Conservation (phyloP, 2,888 invertebrate genomes). For the Tholera decimalis region DNA sequence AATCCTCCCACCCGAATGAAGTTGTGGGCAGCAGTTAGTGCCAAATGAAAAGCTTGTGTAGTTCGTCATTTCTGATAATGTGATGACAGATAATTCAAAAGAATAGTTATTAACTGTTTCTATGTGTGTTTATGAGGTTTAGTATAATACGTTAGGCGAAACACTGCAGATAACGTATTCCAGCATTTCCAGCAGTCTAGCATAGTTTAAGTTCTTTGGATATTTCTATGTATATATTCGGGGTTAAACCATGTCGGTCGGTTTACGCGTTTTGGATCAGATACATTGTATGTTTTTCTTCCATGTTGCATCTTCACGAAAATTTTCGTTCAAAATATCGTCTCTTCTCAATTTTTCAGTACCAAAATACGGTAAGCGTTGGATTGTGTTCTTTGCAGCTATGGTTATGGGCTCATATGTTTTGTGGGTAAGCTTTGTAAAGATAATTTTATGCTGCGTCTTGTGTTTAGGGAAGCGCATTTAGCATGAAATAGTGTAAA, state of each 20-base stretch:
- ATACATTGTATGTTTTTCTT: constrained; percentile 43
- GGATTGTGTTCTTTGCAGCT: constrained; percentile 41
- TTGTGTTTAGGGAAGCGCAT: constrained; percentile 27
- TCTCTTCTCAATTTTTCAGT: constrained; percentile 44
- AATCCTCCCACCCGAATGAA: no score
- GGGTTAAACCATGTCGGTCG: no score
- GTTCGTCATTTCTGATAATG: no score
- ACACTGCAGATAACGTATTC: neutral
- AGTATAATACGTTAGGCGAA: neutral
- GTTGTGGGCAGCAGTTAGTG: no score
- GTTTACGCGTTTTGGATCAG: constrained; percentile 35
- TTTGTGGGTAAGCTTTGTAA: constrained; percentile 36
- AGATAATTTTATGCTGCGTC: constrained; percentile 34
- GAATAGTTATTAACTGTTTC: neutral
- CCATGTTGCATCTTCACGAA: constrained; percentile 31
- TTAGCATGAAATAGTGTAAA: constrained; percentile 23
- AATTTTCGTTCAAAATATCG: constrained; percentile 42
- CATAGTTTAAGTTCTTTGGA: neutral
- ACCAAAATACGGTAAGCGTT: constrained; percentile 19
- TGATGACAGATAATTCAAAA: neutral
- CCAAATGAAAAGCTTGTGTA: no score
- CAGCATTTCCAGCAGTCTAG: neutral
- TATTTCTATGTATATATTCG: neutral
- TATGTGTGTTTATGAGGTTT: neutral
- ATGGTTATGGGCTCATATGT: constrained; percentile 47